A percentile compares a stretch with the other conserved stretches of the same genome.
Conservation (phyloP, 2,888 invertebrate genomes). For the Endotricha flammealis region DNA sequence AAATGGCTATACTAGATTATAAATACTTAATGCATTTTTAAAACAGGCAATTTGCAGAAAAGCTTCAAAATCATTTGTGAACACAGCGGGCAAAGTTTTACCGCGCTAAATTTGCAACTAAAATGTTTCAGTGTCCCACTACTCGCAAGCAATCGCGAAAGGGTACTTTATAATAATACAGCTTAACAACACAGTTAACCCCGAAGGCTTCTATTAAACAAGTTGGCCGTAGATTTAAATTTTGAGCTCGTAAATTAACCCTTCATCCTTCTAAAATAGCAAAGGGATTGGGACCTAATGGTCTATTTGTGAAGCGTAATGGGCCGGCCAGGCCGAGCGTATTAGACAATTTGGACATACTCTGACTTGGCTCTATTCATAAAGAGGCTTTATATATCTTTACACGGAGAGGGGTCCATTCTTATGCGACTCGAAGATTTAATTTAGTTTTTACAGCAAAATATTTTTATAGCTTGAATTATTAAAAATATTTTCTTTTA, state of each 20-base stretch:
- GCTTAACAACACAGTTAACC: constrained; percentile 69
- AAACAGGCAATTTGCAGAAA: constrained; percentile 12
- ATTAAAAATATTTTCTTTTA: too few relatives aligned
- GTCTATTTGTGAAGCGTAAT: constrained; percentile 76
- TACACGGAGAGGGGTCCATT: constrained; percentile 30
- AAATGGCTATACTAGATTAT: too few relatives aligned
- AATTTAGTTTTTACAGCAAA: constrained; percentile 2
- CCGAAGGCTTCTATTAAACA: constrained; percentile 67
- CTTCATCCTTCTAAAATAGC: constrained; percentile 77
- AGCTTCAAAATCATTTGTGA: constrained; percentile 27
- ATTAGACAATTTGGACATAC: constrained; percentile 70
- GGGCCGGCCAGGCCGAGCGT: constrained; percentile 66
- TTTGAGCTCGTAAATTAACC: constrained; percentile 77
- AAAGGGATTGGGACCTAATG: constrained; percentile 75
- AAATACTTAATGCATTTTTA: not conserved
- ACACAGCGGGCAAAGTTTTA: constrained; percentile 23
- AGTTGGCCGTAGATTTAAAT: constrained; percentile 76
- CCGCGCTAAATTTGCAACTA: constrained; percentile 23
- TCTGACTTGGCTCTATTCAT: constrained; percentile 62
- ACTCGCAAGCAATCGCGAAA: constrained; percentile 34
- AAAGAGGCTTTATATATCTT: constrained; percentile 41
- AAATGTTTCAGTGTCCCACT: constrained; percentile 21
- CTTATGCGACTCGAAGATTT: constrained; percentile 11
- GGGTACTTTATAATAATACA: constrained; percentile 56
- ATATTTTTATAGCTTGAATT: too few relatives aligned